Evolutionary conservation across 2,113 vertebrate genomes (phyloP), one percentile per base, ranked within the genome.

Genomic region (Pimephales promelas): DNA sequence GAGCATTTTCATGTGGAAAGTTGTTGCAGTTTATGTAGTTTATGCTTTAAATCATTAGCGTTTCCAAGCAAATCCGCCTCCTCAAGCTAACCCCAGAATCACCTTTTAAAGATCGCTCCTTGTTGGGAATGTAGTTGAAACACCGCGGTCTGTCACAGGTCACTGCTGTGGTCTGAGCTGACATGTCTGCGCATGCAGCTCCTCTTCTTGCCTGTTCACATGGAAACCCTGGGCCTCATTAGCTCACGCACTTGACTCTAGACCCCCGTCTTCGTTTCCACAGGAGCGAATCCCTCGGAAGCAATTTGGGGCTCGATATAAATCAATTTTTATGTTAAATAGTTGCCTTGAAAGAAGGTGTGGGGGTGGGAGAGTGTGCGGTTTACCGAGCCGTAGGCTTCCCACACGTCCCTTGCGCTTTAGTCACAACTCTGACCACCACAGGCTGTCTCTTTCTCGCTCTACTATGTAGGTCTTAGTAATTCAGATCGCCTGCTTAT

Each of bases 251-350:
- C 92, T 88, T 89, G 92, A 93, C 93, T 93, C 84, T 57, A 88
- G 88, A 91, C 91, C 90, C 91, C 90, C 90, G 89, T 92, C 90
- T 89, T 88, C 24, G 47, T 45, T 26, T 45, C 56, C 52, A 36
- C 43, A 5, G 22, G 74, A 84, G 49, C 85, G 7, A 89, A 89
- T 93, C 92, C 91, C 93, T 76, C 66, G 68, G 89, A 85, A 88
- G 88, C 91, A 88, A 90, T 89, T 89, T 90, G 85, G 56, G 85
- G 86, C 89, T 90, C 87, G 88, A 87, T 92, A 90, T 91, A 92
- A 94, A 93, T 93, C 92, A 91, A 92, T 94, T 94, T 93, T 88
- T 90, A 90, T 92, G 89, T 93, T 93, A 93, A 94, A 91, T 92
- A 89, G 89, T 87, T 89, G 85, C 91, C 90, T 85, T 79, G 86